Conservation (phyloP, 37 sponge, comb jelly and placozoan species). For the Crambe crambe region DNA sequence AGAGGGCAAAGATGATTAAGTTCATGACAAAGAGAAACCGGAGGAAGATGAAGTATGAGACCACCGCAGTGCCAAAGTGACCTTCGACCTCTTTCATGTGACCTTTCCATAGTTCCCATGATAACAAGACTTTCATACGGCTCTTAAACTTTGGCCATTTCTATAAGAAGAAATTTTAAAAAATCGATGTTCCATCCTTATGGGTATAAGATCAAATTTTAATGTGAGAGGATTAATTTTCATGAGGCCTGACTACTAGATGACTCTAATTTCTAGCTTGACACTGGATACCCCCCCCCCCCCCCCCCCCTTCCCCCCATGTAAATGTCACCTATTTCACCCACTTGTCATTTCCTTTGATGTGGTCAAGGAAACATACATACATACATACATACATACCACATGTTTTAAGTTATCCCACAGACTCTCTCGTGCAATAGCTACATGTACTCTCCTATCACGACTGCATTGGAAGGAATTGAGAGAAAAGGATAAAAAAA, state of each 20-base stretch:
- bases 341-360: no score
- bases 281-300: no score
- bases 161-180: conserved; percentile 29
- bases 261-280: no score
- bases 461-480: neutral
- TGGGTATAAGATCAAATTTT: no score
- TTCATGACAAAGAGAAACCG: conserved; percentile 88
- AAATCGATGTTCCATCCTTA: no score
- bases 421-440: conserved; percentile 6
- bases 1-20: conserved; percentile 57
- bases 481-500: no score
- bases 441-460: no score
- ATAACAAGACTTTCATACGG: conserved; percentile 18
- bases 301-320: no score
- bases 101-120: conserved; percentile 74
- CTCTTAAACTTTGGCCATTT: conserved; percentile 78
- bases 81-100: conserved; percentile 87
- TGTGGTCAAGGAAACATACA: neutral
- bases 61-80: conserved; percentile 87
- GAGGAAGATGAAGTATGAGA: conserved; percentile 93
- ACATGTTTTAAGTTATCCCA: conserved; percentile 33
- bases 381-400: conserved; percentile 5
- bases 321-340: no score
- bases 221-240: no score
- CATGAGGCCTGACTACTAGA: no score